Base-by-base conservation (phyloP, 1,140 invertebrate species). In the Drosophila kepulauana region DNA sequence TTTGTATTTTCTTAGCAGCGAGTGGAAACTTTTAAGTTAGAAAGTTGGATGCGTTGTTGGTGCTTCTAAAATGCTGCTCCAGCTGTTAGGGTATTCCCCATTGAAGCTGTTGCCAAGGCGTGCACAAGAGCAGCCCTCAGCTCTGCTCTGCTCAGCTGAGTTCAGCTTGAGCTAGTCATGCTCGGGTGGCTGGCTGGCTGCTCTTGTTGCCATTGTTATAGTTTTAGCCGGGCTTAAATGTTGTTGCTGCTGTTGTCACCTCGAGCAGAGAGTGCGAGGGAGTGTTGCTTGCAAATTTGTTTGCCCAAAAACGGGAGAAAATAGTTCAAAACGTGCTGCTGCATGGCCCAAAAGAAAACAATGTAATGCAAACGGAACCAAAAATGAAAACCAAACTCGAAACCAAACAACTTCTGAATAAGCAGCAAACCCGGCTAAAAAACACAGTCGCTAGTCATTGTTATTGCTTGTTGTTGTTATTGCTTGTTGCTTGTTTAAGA, bases 281-380 rank as follows among this genome's bases (percentile, higher is more conserved):
- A 56, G 65, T 72, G 41, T 43, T 72, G 41, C 52, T 72, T 58
- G 69, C 69, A 73, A 68, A 73, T 73, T 65, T 74, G 71, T 69
- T 74, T 69, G 57, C 56, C 62, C 16, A 54, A 54, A 54, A 54
- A 46, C 4, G 1, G 11, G 35, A 56, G 72, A 88, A 78, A 82
- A 82, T 87, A 78, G 80, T 77, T 68, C 30, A 51, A 82, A 66
- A 82, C 80, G 84, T 87, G 82, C 84, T 66, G 72, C 73, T 73
- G 84, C 82, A 87, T 82, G 71, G 69, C 51, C 63, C 33, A 41
- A 72, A 73, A 52, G 52, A 45, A 67, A 73, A 73, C 46, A 67
- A 73, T 63, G 35, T 51, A 25, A 51, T 46, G 65, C 64, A 73
- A 67, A 41, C 52, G 52, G 25, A 72, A 66, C 52, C 11, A 61